Evolutionary conservation across 2,888 invertebrate species (phyloP).

Genomic region (Drosophila atroscutellata): DNA sequence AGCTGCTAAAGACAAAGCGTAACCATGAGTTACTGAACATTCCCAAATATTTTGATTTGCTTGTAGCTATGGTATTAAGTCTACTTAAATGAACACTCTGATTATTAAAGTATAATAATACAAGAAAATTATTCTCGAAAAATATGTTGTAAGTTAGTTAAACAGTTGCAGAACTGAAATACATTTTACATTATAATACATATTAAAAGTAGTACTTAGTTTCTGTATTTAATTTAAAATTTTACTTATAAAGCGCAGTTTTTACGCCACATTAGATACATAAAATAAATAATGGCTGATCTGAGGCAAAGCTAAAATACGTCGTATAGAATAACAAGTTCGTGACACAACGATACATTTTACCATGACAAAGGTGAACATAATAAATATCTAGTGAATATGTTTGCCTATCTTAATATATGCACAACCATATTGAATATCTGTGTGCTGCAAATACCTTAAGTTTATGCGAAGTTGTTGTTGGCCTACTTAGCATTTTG

Average conservation of each 20-base stretch:
- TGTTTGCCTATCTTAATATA: not conserved
- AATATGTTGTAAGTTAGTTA: not conserved
- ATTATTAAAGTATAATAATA: not conserved
- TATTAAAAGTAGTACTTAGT: not conserved
- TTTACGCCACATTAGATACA: not conserved
- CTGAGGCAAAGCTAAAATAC: not conserved
- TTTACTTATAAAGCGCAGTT: not conserved
- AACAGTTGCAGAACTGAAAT: not conserved
- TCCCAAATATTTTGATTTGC: not conserved
- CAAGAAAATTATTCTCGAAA: not conserved
- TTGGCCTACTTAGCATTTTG: slow-evolving; percentile 45
- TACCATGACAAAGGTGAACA: not conserved
- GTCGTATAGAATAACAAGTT: not conserved
- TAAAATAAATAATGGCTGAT: not conserved
- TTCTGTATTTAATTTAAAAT: not conserved
- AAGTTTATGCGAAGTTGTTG: slow-evolving; percentile 29
- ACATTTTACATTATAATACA: too few relatives aligned
- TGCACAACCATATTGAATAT: slow-evolving; percentile 2
- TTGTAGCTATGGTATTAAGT: not conserved
- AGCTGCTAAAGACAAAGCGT: not conserved
- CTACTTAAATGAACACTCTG: not conserved
- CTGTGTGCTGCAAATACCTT: not conserved
- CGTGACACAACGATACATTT: not conserved
- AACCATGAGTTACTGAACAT: not conserved
- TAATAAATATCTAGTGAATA: not conserved